Percentiles rank a stretch among this genome's conserved stretches.
Conservation (phyloP, 2,797 vertebrate genomes). For the Megaceryle alcyon region DNA sequence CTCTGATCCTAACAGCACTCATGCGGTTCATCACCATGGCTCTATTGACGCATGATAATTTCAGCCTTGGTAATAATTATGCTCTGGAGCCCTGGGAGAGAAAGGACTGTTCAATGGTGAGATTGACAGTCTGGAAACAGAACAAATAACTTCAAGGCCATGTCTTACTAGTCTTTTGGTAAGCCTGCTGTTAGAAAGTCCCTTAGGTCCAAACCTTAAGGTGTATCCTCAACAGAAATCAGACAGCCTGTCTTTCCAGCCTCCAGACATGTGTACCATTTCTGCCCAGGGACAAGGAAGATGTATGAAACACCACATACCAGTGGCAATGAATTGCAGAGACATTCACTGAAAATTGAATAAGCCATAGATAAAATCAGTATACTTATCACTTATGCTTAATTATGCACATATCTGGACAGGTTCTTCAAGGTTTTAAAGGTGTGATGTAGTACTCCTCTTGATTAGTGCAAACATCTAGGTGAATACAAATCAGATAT, state of each 20-base stretch:
- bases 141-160: not conserved
- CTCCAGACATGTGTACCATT: not conserved
- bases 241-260: not conserved
- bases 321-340: not conserved
- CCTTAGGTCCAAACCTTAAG: not conserved
- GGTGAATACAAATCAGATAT: not conserved
- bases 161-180: not conserved
- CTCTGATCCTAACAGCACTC: not conserved
- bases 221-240: not conserved
- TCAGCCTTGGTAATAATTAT: constrained; percentile 6
- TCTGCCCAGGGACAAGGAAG: not conserved
- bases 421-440: not conserved
- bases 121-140: not conserved
- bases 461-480: not conserved
- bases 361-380: not conserved
- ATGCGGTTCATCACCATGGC: not conserved
- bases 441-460: not conserved
- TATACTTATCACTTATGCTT: not conserved
- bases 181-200: not conserved
- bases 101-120: not conserved
- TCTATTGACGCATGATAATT: not conserved
- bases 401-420: not conserved
- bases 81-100: not conserved
- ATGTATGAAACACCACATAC: not conserved
- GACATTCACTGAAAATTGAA: not conserved